Evolutionary conservation across 1,140 invertebrate species (phyloP), one percentile per base, ranked within the genome.

Genomic region (Drosophila obscura): DNA sequence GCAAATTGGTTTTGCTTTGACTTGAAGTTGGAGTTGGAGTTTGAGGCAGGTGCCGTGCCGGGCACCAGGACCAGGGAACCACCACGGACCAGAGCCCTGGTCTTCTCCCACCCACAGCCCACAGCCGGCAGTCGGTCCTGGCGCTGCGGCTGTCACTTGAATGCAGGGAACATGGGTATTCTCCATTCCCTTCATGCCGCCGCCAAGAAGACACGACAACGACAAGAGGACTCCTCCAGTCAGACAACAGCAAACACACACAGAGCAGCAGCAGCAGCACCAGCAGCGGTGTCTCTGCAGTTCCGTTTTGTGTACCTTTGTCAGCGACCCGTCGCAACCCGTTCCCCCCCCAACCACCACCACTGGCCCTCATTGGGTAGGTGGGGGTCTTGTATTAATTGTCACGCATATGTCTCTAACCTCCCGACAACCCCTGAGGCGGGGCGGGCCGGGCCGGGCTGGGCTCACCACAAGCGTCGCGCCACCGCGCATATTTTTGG

Each of bases 391-490:
- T 89, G 88, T 88, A 88, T 88, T 88, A 88, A 88, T 88, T 88
- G 83, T 88, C 83, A 88, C 83, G 83, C 83, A 88, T 88, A 88
- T 89, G 84, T 88, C 80, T 80, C 80, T 80, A 73, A 73, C 64
- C 84, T 63, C 60, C 51, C 46, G 48, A 58, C 62, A n/a, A 59
- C 55, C 28, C 49, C 58, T 60, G 58, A 74, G 67, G 68, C 64
- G 26, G n/a, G n/a, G n/a, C n/a, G n/a, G n/a, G n/a, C n/a, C n/a
- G n/a, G n/a, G n/a, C n/a, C n/a, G n/a, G n/a, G n/a, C n/a, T n/a
- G 50, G 22, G 31, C 39, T 8, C 31, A 6, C 26, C 56, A 75
- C 72, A 69, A 65, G 56, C 35, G 13, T 31, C 26, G 64, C 53
- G 58, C 44, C 49, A 50, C 57, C 61, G 79, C 71, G 81, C 83